Base-by-base conservation (phyloP, 2,888 invertebrate genomes). In the Poecilus cupreus region DNA sequence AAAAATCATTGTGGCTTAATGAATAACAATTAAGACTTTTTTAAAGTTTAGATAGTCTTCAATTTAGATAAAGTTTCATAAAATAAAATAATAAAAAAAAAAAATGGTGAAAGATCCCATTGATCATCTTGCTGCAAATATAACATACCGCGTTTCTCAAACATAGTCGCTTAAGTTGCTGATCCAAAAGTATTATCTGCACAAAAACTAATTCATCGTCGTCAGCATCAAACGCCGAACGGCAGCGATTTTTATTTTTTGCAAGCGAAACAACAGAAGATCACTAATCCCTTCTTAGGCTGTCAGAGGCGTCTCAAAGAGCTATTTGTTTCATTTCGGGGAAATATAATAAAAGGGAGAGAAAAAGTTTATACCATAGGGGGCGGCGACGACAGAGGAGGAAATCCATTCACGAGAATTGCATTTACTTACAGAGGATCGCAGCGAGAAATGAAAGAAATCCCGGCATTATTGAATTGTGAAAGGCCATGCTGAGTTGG, bases 341-440 rank as follows among this genome's bases (percentile, higher is more conserved):
- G 46, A 78, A 78, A 64, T 57, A 77, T 77, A 77, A 78, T 78
- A 78, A 78, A 64, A 68, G 64, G 37, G 37, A 68, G 64, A 68
- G 22, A 68, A 68, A 68, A 60, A 60, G 22, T 22, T 37, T 54
- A 51, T 24, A 20, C 20, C 16, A n/a, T 11, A n/a, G 39, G 1
- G 70, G 70, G 74, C 20, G 32, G 75, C 20, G 26, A 24, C 26
- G 46, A 16, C 18, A 43, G 24, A 20, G 75, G 39, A 54, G 51
- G 46, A 24, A 60, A 22, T 43, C 60, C 77, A 78, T 78, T 78
- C 46, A 78, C n/a, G 18, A 8, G 64, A 78, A 78, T 64, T 78
- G 78, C 78, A 78, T 78, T 78, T 78, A 78, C 78, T 78, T 78
- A 78, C 24, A 49, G n/a, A n/a, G 3, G 24, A 70, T 22, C 68